These are phyloP conservation scores for Oryctes rhinoceros DNA, from an alignment of 1,140 invertebrate genomes.

Conservation along the genomic window DNA sequence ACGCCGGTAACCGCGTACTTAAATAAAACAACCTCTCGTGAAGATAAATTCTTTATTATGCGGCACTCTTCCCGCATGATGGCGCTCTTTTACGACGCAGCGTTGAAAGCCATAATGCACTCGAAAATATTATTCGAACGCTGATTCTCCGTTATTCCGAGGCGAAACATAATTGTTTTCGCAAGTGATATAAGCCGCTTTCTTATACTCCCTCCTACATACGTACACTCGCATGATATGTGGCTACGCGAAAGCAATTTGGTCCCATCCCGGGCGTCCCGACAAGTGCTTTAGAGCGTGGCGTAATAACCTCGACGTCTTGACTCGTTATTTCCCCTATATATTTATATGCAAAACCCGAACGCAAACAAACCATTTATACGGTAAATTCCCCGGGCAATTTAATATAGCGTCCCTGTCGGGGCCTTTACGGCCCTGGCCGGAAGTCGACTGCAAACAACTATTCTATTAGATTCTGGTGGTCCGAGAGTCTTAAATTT, in stretches of 20 bases:
- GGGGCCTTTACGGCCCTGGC: not conserved
- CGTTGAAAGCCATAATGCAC: not conserved
- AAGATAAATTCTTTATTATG: not conserved
- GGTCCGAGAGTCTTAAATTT: slow-evolving; percentile 14
- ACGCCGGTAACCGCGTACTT: too few relatives aligned
- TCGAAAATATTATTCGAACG: not conserved
- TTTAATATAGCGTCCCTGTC: not conserved
- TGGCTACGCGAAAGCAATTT: slow-evolving; percentile 9
- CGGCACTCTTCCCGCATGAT: not conserved
- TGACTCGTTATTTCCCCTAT: slow-evolving; percentile 4
- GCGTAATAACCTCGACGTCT: not conserved
- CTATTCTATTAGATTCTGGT: slow-evolving; percentile 15
- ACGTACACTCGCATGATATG: not conserved
- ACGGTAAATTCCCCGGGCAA: slow-evolving; percentile 8
- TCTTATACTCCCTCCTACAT: not conserved
- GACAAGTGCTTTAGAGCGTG: not conserved
- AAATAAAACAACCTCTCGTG: not conserved
- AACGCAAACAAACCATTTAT: slow-evolving; percentile 15
- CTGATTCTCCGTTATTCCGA: not conserved
- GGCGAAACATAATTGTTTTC: not conserved
- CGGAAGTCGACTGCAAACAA: slow-evolving; percentile 1
- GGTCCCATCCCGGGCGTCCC: not conserved
- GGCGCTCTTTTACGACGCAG: not conserved
- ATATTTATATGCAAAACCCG: slow-evolving; percentile 10
- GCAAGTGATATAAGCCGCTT: not conserved